Evolutionary conservation across 2,113 vertebrate species (phyloP).

Genomic region (Zeus faber): DNA sequence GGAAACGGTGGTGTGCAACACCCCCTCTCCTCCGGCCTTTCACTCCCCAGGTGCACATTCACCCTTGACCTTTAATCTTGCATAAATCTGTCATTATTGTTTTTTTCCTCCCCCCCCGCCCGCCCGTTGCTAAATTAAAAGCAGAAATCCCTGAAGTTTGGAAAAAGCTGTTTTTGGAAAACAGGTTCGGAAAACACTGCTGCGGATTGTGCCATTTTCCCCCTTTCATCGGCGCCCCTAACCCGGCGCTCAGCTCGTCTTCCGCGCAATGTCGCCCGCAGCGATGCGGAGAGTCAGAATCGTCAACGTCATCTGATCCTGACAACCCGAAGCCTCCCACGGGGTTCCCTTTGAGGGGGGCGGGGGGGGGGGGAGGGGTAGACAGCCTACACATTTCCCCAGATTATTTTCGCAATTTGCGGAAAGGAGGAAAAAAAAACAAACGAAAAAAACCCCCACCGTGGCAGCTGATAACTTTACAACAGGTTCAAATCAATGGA

Average conservation of each 20-base stretch:
- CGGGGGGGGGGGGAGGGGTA: too few relatives aligned
- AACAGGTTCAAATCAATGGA: conserved; percentile 9
- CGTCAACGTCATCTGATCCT: conserved; percentile 29
- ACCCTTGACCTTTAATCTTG: conserved; percentile 66
- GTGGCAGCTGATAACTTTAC: neutral
- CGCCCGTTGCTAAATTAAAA: conserved; percentile 2
- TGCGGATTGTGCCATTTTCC: conserved; percentile 14
- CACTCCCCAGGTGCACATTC: conserved; percentile 97
- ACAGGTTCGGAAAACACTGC: conserved; percentile 34
- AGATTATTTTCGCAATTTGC: conserved; percentile 24
- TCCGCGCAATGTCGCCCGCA: neutral
- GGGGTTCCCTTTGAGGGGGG: conserved; percentile 28
- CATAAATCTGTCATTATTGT: conserved; percentile 31
- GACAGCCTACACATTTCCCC: conserved; percentile 3
- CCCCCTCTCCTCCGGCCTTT: conserved; percentile 97
- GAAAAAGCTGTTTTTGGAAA: conserved; percentile 23
- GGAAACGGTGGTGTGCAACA: conserved; percentile 99
- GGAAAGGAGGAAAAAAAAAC: too few relatives aligned
- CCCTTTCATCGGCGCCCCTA: conserved; percentile 14
- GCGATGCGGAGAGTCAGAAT: conserved; percentile 31
- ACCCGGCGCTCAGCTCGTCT: conserved; percentile 15
- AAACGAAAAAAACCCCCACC: neutral
- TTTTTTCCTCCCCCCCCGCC: conserved; percentile 17
- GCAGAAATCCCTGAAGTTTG: conserved; percentile 3
- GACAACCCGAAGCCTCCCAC: conserved; percentile 11